Evolutionary conservation across 2,888 invertebrate genomes (phyloP).

Genomic region (Caenorhabditis sulstoni): DNA sequence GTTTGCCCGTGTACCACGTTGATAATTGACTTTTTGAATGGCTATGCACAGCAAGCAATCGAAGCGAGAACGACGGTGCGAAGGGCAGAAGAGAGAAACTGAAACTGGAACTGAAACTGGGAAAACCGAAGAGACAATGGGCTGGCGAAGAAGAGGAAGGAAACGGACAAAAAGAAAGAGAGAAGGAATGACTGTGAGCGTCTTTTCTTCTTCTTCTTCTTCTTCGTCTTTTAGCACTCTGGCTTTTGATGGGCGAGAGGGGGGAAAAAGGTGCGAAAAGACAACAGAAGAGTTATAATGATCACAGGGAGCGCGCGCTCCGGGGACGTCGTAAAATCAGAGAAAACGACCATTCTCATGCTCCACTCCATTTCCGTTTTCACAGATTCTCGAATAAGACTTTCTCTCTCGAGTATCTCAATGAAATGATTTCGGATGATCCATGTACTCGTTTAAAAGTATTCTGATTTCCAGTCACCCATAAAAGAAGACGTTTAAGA

Average conservation of each 20-base stretch:
- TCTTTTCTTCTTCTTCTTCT: constrained; percentile 9
- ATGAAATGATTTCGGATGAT: too few species aligned
- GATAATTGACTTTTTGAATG: constrained; percentile 58
- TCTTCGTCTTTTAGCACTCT: constrained; percentile 2
- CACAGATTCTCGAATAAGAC: too few species aligned
- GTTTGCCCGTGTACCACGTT: constrained; percentile 34
- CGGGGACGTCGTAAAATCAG: constrained; percentile 30
- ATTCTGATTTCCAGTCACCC: too few species aligned
- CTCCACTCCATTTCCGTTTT: too few species aligned
- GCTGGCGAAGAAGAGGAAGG: constrained; percentile 5
- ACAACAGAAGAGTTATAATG: constrained; percentile 19
- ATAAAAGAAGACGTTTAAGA: too few species aligned
- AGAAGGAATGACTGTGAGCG: constrained; percentile 1
- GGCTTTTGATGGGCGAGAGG: constrained; percentile 20
- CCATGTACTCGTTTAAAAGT: too few species aligned
- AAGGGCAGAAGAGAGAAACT: constrained; percentile 1
- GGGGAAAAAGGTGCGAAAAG: constrained; percentile 37
- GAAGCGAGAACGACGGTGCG: neutral
- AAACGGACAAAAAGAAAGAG: constrained; percentile 6
- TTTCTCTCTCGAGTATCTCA: too few species aligned
- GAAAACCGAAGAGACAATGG: constrained; percentile 16
- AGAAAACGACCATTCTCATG: too few species aligned
- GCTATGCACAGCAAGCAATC: constrained; percentile 15
- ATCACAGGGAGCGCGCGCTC: constrained; percentile 10
- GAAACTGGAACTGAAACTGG: constrained; percentile 29